Base-by-base conservation (phyloP, 2,113 vertebrate genomes). In the Ellobius talpinus region DNA sequence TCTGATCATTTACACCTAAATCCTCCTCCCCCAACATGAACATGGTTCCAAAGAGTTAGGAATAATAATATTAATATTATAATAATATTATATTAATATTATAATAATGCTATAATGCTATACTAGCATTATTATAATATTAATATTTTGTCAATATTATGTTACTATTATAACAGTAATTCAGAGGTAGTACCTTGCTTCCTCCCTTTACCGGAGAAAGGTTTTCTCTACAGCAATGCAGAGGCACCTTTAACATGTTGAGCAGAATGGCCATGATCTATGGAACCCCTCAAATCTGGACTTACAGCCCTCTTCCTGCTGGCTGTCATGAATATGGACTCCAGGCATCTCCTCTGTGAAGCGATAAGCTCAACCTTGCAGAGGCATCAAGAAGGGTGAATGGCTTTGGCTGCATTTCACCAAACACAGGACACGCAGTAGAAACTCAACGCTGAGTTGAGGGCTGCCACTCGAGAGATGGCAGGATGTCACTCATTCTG, bases 291-390 rank as follows among this genome's bases (percentile, higher is more conserved):
- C 63, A n/a, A 50, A 50, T n/a, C 23, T 33, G 24, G 17, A 26
- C 23, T 58, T 66, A n/a, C 4, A 87, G 47, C 24, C 42, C 12
- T 2, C 36, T 24, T 58, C 72, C 42, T 36, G 39, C 0, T 5
- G 66, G 74, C 36, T 12, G 7, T 1, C 65, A 6, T 10, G 45
- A 76, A 33, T 0, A 0, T 31, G 63, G 74, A 31, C 23, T 19
- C 33, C 7, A 24, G 50, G 42, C 19, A 87, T 52, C 42, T 19
- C 13, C 72, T 61, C 82, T 82, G 23, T 16, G 29, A 85, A 42
- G 47, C 0, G 19, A 47, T n/a, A 47, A 52, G 66, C 52, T 13
- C 12, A 0, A 36, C 50, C 42, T 65, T 6, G 5, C 24, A 61
- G 77, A 58, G 52, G 13, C 45, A 16, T 31, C 21, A 5, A 5